These are phyloP conservation scores for Coryphaenoides rupestris DNA, from an alignment of 2,113 vertebrate genomes.

Conservation along the genomic window DNA sequence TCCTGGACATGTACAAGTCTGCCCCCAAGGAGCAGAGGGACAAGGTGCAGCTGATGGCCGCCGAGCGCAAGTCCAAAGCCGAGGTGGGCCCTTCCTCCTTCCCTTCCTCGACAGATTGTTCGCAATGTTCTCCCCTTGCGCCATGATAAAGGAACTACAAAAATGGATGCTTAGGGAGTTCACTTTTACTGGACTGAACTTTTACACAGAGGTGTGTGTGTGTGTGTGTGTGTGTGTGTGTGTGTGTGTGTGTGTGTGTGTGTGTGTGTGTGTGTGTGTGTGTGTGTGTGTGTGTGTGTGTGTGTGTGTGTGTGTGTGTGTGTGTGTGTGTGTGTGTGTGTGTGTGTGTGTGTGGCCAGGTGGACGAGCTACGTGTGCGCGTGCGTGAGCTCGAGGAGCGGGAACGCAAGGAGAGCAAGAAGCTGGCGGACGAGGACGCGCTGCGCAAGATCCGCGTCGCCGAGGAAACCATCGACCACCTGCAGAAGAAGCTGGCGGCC, in stretches of 20 bases:
- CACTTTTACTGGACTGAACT: too few species aligned
- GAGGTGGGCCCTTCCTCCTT: conserved; percentile 69
- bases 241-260: too few species aligned
- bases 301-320: too few species aligned
- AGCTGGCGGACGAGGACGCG: conserved; percentile 88
- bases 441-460: conserved; percentile 85
- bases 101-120: too few species aligned
- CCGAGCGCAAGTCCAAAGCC: conserved; percentile 88
- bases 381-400: conserved; percentile 88
- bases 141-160: background rate
- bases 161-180: too few species aligned
- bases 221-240: too few species aligned
- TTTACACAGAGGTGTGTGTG: too few species aligned
- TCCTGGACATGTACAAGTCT: conserved; percentile 92
- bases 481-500: conserved; percentile 88
- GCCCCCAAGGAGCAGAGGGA: conserved; percentile 92
- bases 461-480: conserved; percentile 88
- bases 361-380: conserved; percentile 81
- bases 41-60: conserved; percentile 94
- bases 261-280: too few species aligned
- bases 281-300: too few species aligned
- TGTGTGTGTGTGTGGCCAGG: too few species aligned
- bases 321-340: too few species aligned
- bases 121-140: too few species aligned
- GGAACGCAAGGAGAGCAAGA: conserved; percentile 88